Percentiles rank a stretch among this genome's conserved stretches.
Conservation (phyloP, 2,797 vertebrate species). For the Todus mexicanus region DNA sequence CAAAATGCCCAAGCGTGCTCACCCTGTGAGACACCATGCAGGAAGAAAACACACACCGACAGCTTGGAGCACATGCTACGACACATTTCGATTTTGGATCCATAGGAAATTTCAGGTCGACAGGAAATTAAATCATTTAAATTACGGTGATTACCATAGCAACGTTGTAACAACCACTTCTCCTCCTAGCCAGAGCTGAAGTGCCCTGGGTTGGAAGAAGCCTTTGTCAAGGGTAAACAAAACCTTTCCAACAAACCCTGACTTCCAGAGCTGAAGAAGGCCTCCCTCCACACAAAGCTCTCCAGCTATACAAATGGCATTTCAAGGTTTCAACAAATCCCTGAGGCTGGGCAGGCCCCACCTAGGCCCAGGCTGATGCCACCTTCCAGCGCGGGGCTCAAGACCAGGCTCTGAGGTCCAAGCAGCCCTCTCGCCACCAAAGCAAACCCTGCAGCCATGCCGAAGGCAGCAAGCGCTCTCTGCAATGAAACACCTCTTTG, state of each 20-base stretch:
- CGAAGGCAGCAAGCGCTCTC: accelerated
- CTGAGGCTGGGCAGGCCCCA: background rate
- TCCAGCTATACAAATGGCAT: background rate
- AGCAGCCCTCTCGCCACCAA: background rate
- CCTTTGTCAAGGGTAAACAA: background rate
- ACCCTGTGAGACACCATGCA: accelerated
- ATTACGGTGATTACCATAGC: background rate
- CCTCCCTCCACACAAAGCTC: background rate
- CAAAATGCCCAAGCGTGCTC: background rate
- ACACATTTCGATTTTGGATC: background rate
- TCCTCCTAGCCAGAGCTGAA: background rate
- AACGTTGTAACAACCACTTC: background rate
- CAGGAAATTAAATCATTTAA: background rate
- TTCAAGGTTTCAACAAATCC: background rate
- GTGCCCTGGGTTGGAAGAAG: background rate
- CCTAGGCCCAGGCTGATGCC: background rate
- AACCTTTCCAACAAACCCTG: background rate
- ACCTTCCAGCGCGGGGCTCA: accelerated
- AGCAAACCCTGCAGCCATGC: background rate
- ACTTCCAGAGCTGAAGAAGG: background rate
- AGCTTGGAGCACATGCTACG: background rate
- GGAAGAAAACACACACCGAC: accelerated
- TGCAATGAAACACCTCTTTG: background rate
- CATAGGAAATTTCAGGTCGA: background rate
- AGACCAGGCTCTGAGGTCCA: background rate